Evolutionary conservation across 2,797 vertebrate genomes (phyloP).

Genomic region (Crax fasciolata): DNA sequence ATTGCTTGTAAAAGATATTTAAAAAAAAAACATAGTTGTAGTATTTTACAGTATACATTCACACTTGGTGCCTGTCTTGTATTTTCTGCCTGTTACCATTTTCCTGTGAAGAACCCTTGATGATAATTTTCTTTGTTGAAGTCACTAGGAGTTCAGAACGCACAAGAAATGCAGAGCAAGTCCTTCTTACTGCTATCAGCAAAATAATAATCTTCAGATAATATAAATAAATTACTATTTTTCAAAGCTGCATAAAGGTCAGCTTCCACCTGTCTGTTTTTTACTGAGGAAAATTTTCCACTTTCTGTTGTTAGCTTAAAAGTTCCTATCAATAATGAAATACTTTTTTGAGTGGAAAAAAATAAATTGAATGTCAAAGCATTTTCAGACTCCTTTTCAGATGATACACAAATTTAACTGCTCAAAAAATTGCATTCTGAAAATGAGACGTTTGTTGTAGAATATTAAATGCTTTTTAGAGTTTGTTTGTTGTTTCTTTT

Average conservation of each 20-base stretch:
- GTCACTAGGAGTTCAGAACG: not conserved
- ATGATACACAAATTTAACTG: not conserved
- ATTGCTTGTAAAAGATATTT: slow-evolving; percentile 6
- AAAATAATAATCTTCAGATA: slow-evolving; percentile 38
- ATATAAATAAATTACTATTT: slow-evolving; percentile 41
- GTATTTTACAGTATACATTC: not conserved
- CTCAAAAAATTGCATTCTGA: not conserved
- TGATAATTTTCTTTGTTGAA: not conserved
- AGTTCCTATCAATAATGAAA: slow-evolving; percentile 46
- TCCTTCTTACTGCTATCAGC: not conserved
- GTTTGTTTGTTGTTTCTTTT: not conserved
- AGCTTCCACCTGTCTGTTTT: slow-evolving; percentile 20
- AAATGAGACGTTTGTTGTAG: not conserved
- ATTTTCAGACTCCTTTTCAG: slow-evolving; percentile 5
- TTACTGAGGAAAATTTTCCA: not conserved
- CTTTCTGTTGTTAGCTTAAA: slow-evolving; percentile 39
- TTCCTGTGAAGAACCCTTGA: not conserved
- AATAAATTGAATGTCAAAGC: not conserved
- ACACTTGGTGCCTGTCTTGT: not conserved
- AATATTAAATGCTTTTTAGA: not conserved
- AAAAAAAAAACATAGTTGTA: not conserved
- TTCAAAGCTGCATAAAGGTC: slow-evolving; percentile 36
- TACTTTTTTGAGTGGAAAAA: not conserved
- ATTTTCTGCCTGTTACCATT: not conserved
- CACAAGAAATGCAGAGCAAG: not conserved